Base-by-base conservation (phyloP, 2,797 vertebrate species). In the Adrianichthys oophorus region DNA sequence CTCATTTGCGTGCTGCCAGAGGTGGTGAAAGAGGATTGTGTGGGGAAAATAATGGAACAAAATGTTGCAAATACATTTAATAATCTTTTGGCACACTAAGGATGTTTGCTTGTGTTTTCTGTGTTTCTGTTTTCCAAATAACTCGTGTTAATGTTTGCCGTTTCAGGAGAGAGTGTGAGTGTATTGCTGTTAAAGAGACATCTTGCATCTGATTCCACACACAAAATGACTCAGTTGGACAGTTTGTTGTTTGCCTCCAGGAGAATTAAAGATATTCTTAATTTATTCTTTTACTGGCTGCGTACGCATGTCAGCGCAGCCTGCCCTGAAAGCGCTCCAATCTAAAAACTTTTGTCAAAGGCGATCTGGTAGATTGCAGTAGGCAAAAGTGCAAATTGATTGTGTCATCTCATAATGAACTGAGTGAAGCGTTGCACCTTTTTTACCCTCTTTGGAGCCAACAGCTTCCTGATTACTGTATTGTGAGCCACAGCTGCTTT, bases 1-100 rank as follows among this genome's bases (percentile, higher is more conserved):
- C 86, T 94, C 93, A 96, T 98, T 95, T 95, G 92, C 92, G 93
- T 95, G 92, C 91, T 90, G 92, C 92, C 93, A 92, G 87, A 91
- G 91, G 89, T 92, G 74, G 82, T 93, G 92, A 92, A 95, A 92
- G 91, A 93, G 93, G 93, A 96, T 95, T 95, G 94, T 93, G 90
- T 72, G 56, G 89, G 85, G 90, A 91, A 93, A 94, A 95, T 93
- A 95, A 94, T 92, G 85, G 89, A 88, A 92, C 90, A 93, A 93
- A 94, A 92, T 89, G 78, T 86, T 85, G 87, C 90, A 90, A 91
- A 92, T 90, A 90, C 85, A 90, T 89, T 89, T 85, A 84, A 91
- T 92, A 88, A 85, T 84, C 86, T 82, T 73, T 73, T 41, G 72
- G 85, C 32, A 87, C 81, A 77, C 80, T 83, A 80, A 85, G 76